These are phyloP conservation scores for Pristionchus maxplancki DNA, from an alignment of 2,888 invertebrate genomes.

Conservation along the genomic window DNA sequence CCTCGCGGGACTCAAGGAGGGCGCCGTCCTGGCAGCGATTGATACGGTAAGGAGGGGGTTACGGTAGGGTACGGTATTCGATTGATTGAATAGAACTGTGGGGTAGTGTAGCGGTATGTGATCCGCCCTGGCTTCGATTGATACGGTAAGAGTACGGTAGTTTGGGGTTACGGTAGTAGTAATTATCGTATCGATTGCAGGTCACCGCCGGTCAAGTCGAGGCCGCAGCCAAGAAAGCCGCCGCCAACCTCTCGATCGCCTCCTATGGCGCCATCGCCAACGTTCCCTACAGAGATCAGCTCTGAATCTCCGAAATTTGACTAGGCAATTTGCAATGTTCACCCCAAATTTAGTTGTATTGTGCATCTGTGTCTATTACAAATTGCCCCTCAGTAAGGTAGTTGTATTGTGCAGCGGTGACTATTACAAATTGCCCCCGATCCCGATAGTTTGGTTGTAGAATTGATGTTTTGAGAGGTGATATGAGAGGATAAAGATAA, in stretches of 20 bases:
- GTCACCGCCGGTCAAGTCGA: conserved; percentile 60
- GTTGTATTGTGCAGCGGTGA: background rate
- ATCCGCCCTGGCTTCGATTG: no score
- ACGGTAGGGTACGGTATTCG: background rate
- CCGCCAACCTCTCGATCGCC: conserved; percentile 61
- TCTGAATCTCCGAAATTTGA: conserved; percentile 53
- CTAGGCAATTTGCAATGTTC: conserved; percentile 30
- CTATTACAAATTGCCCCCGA: background rate
- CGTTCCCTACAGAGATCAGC: conserved; percentile 63
- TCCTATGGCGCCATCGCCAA: conserved; percentile 61
- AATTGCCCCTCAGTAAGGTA: background rate
- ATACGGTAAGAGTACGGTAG: background rate
- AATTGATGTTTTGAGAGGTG: background rate
- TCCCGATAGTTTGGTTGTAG: conserved; percentile 22
- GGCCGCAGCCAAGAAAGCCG: conserved; percentile 61
- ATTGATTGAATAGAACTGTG: background rate
- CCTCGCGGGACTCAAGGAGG: conserved; percentile 44
- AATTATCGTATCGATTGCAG: conserved; percentile 39
- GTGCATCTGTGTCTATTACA: background rate
- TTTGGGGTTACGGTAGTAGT: background rate
- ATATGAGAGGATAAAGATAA: background rate
- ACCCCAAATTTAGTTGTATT: background rate
- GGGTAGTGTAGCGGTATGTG: background rate
- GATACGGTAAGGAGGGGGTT: conserved; percentile 34
- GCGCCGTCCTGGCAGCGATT: conserved; percentile 36